Base-by-base conservation (phyloP, 1,140 invertebrate species). In the Episyrphus balteatus region DNA sequence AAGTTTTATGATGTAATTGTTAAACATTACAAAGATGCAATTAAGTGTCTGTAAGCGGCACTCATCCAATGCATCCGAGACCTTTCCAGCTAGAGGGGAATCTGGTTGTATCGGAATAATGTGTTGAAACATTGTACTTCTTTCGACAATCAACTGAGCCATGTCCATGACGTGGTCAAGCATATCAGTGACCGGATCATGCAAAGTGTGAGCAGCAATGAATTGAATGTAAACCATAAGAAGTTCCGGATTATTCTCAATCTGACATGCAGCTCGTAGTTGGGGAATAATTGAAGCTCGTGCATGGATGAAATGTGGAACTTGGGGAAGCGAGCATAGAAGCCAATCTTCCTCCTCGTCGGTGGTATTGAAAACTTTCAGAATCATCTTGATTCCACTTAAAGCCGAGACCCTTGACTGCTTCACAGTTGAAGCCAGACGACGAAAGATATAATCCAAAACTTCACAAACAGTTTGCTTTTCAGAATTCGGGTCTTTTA, bases 201-300 rank as follows among this genome's bases (percentile, higher is more conserved):
- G 75, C 1, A 74, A 66, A 1, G 83, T 83, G 69, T 91, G 83
- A 1, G 76, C 69, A 0, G 89, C 80, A 11, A 96, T 75, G 68
- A 92, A 95, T 18, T 79, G 76, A 18, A 96, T 83, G 65, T 96
- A 96, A n/a, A 83, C 82, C 47, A 85, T 84, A n/a, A 97, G 80
- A 42, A 89, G 74, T 8, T 75, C 69, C 0, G 89, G 86, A 59
- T 86, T 83, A 54, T 90, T 94, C 70, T 97, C 92, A 31, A 94
- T 86, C 55, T 91, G 84, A 60, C 90, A 88, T 6, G 92, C 92
- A 48, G 87, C 78, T 18, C 86, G 73, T 1, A 92, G 62, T 9
- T 84, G 82, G 5, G 75, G 74, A 30, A 86, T 78, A 12, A 85
- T 75, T 38, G 83, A 75, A 2, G 74, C 73, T 18, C 81, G 75